A percentile compares a stretch with the other conserved stretches of the same genome.
phyloP scores from a whole-genome alignment of 1,140 invertebrate species.

The Oedothorax gibbosus region DNA sequence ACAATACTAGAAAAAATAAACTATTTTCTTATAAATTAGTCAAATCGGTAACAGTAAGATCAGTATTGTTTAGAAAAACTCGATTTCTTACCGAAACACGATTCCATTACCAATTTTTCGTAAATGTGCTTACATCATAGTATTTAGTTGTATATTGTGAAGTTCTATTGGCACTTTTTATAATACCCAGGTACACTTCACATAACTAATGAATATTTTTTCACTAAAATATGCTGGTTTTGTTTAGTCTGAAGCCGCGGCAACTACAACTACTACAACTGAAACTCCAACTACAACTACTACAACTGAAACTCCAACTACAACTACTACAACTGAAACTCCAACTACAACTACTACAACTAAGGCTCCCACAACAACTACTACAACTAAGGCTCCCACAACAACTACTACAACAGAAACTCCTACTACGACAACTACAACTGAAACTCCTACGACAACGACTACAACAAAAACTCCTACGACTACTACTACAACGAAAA shows the following conservation, averaged over 20 bases:
- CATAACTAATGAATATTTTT: too few species aligned
- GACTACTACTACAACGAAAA: background rate
- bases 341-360: background rate
- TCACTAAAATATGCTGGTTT: too few species aligned
- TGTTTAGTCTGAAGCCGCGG: background rate
- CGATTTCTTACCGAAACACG: too few species aligned
- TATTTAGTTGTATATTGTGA: too few species aligned
- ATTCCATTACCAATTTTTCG: too few species aligned
- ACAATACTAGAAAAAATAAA: too few species aligned
- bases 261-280: background rate
- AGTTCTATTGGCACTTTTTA: too few species aligned
- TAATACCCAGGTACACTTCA: too few species aligned
- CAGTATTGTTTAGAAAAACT: too few species aligned
- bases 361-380: background rate
- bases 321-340: background rate
- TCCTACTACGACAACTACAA: background rate
- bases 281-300: slow-evolving; percentile 1
- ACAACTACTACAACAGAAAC: background rate
- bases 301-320: background rate
- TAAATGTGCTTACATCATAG: too few species aligned
- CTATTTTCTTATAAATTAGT: too few species aligned
- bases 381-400: background rate
- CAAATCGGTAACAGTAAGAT: too few species aligned
- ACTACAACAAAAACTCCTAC: background rate
- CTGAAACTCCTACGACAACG: background rate